These are phyloP conservation scores for Chalcis sispes DNA, from an alignment of 2,888 invertebrate species.

Conservation along the genomic window DNA sequence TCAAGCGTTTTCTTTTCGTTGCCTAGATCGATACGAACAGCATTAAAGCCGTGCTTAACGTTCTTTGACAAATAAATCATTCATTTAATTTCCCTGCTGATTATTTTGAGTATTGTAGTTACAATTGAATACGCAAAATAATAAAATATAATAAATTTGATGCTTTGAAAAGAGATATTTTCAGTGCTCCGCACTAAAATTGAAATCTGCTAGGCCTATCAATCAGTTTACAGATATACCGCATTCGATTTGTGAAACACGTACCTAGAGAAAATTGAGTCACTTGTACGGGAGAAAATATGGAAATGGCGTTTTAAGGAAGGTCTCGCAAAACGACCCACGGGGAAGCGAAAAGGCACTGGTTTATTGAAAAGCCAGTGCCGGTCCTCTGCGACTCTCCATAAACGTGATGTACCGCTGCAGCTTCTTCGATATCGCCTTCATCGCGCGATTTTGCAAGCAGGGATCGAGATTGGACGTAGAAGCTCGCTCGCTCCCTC, in stretches of 20 bases:
- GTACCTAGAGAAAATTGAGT: slow-evolving; percentile 50
- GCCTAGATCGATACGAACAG: too few relatives aligned
- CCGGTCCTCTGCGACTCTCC: slow-evolving; percentile 67
- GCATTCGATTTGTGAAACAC: slow-evolving; percentile 36
- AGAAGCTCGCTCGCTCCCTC: slow-evolving; percentile 27
- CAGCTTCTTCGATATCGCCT: slow-evolving; percentile 47
- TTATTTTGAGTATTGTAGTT: too few relatives aligned
- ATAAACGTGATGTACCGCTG: slow-evolving; percentile 69
- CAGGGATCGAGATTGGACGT: slow-evolving; percentile 60
- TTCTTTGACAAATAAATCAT: too few relatives aligned
- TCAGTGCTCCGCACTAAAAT: slow-evolving; percentile 2
- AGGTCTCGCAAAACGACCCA: slow-evolving; percentile 67
- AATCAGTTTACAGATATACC: slow-evolving; percentile 23
- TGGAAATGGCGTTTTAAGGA: slow-evolving; percentile 71
- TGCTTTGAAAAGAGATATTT: too few relatives aligned
- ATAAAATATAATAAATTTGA: too few relatives aligned
- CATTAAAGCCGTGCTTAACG: too few relatives aligned
- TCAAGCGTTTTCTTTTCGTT: too few relatives aligned
- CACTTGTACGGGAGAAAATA: slow-evolving; percentile 64
- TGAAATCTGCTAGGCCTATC: slow-evolving; percentile 22
- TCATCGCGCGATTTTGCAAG: slow-evolving; percentile 27
- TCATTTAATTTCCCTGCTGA: too few relatives aligned
- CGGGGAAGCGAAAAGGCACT: slow-evolving; percentile 61
- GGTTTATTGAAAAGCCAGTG: slow-evolving; percentile 59
- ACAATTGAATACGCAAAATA: too few relatives aligned